A percentile compares a stretch with the other conserved stretches of the same genome.
Conservation (phyloP, 2,113 vertebrate genomes). For the Rhegmatorhina hoffmannsi region DNA sequence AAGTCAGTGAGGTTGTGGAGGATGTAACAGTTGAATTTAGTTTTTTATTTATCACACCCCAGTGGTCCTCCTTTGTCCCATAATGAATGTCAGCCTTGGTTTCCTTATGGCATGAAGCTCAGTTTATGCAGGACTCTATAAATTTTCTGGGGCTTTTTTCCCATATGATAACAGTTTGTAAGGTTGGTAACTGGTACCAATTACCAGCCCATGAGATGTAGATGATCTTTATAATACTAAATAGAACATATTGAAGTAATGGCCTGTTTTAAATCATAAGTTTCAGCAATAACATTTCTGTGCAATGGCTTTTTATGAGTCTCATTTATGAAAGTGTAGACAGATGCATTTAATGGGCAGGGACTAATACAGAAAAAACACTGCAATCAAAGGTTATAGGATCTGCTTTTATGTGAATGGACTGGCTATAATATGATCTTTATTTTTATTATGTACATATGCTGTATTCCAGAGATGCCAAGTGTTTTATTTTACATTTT, state of each 20-base stretch:
- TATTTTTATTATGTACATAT: neutral
- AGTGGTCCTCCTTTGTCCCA: neutral
- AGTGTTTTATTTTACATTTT: neutral
- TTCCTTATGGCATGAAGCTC: neutral
- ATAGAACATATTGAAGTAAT: neutral
- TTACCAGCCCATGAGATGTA: neutral
- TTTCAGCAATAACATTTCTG: neutral
- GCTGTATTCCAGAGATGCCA: neutral
- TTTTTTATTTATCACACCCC: neutral
- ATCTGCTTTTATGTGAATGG: neutral
- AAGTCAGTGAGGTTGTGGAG: neutral
- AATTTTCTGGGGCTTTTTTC: neutral
- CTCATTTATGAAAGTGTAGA: neutral
- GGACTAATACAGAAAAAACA: neutral
- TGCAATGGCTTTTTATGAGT: neutral
- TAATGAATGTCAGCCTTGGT: neutral
- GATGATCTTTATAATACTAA: neutral
- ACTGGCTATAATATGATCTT: neutral
- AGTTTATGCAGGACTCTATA: accelerated
- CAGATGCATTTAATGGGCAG: neutral
- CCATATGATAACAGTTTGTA: neutral
- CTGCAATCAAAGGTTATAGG: neutral
- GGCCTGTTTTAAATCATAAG: neutral
- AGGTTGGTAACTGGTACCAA: neutral
- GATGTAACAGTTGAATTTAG: neutral